Evolutionary conservation across 2,113 vertebrate species (phyloP).

Genomic region (Dasyornis broadbenti): DNA sequence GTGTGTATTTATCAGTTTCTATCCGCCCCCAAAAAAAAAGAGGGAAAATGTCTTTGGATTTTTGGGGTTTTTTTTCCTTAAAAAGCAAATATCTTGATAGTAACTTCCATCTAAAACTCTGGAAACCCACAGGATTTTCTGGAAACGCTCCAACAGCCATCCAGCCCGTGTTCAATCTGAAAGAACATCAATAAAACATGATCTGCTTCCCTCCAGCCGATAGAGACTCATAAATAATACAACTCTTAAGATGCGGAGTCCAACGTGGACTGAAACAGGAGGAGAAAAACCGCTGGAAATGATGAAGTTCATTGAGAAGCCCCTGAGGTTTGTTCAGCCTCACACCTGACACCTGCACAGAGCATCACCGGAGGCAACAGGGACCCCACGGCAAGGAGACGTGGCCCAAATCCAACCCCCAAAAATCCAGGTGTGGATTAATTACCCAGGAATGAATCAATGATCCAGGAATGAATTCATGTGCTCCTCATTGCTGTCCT

Average conservation of each 20-base stretch:
- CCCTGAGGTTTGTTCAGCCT: neutral
- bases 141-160: neutral
- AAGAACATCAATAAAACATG: conserved; percentile 10
- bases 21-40: neutral
- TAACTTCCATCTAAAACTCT: neutral
- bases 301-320: neutral
- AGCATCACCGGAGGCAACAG: neutral
- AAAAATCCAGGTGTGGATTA: too few relatives aligned
- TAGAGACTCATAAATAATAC: conserved; percentile 9
- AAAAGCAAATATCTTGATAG: neutral
- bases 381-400: neutral
- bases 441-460: too few relatives aligned
- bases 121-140: neutral
- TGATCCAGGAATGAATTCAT: too few relatives aligned
- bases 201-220: neutral
- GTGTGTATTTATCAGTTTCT: neutral
- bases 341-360: neutral
- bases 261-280: neutral
- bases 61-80: neutral
- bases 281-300: neutral
- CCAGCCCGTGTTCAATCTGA: neutral
- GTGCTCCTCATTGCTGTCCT: accelerated
- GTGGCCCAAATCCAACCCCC: too few relatives aligned
- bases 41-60: neutral
- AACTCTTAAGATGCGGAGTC: neutral